Conservation (phyloP, 2,113 vertebrate species). For the Ailuropoda melanoleuca region DNA sequence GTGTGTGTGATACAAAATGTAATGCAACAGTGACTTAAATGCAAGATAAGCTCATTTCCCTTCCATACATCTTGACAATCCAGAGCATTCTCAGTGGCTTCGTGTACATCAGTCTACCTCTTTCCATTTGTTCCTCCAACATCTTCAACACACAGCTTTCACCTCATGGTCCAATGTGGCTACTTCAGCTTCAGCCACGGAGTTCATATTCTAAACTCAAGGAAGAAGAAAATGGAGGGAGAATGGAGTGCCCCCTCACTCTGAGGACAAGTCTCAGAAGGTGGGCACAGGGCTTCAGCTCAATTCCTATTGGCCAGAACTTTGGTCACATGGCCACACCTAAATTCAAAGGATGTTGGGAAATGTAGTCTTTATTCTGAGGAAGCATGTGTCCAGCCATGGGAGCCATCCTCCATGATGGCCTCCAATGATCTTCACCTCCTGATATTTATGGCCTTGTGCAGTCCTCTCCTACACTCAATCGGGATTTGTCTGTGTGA, state of each 20-base stretch:
- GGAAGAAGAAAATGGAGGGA: neutral
- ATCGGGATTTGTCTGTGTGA: neutral
- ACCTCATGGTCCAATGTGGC: neutral
- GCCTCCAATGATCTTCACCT: neutral
- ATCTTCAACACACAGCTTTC: neutral
- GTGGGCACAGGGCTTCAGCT: neutral
- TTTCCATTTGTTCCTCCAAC: neutral
- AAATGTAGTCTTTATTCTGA: neutral
- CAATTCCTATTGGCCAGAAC: neutral
- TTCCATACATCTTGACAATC: neutral
- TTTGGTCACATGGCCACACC: too few relatives aligned
- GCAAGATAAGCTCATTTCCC: neutral
- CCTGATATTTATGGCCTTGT: neutral
- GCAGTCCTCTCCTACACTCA: neutral
- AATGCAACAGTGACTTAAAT: neutral
- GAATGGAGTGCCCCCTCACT: neutral
- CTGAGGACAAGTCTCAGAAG: neutral
- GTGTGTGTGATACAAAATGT: neutral
- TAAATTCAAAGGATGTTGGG: neutral
- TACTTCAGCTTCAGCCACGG: neutral
- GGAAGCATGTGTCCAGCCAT: neutral
- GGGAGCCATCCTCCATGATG: neutral
- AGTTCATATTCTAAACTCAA: neutral
- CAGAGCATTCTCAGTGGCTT: neutral
- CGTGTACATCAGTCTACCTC: accelerated